phyloP scores from a whole-genome alignment of 2,797 vertebrate species.

The Pempheris klunzingeri region DNA sequence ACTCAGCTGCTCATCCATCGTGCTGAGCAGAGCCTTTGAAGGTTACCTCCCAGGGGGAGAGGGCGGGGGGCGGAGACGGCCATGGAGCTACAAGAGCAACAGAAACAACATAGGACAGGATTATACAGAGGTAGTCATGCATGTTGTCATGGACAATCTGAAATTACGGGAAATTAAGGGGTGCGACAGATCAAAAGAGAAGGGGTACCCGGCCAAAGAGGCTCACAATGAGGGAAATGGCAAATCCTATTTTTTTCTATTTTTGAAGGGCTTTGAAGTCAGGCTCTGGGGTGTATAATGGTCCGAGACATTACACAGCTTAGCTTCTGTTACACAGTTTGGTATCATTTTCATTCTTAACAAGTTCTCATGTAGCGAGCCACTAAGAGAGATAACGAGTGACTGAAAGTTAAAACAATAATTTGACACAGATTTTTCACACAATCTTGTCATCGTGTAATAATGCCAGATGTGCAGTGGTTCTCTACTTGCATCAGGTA shows the following conservation, averaged over 20 bases:
- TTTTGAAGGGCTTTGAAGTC: slow-evolving; percentile 73
- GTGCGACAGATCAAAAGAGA: slow-evolving; percentile 71
- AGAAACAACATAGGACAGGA: slow-evolving; percentile 74
- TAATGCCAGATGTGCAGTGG: neutral
- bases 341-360: slow-evolving; percentile 28
- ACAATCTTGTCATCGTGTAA: neutral
- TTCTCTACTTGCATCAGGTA: neutral
- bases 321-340: slow-evolving; percentile 54
- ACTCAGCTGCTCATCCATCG: slow-evolving; percentile 62
- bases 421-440: neutral
- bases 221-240: slow-evolving; percentile 56
- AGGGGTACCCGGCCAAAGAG: slow-evolving; percentile 51
- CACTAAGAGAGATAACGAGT: neutral
- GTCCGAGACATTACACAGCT: slow-evolving; percentile 52
- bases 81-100: slow-evolving; percentile 71
- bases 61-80: slow-evolving; percentile 25
- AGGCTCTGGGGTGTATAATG: slow-evolving; percentile 62
- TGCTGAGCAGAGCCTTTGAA: slow-evolving; percentile 58
- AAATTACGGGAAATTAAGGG: slow-evolving; percentile 69
- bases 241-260: slow-evolving; percentile 62
- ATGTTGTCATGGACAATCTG: slow-evolving; percentile 55
- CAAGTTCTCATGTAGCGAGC: slow-evolving; percentile 11
- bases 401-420: neutral
- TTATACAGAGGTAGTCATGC: slow-evolving; percentile 76
- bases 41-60: slow-evolving; percentile 52